Evolutionary conservation across 2,113 vertebrate species (phyloP), one percentile per base, ranked within the genome.

Genomic region (Dipodomys stephensi): DNA sequence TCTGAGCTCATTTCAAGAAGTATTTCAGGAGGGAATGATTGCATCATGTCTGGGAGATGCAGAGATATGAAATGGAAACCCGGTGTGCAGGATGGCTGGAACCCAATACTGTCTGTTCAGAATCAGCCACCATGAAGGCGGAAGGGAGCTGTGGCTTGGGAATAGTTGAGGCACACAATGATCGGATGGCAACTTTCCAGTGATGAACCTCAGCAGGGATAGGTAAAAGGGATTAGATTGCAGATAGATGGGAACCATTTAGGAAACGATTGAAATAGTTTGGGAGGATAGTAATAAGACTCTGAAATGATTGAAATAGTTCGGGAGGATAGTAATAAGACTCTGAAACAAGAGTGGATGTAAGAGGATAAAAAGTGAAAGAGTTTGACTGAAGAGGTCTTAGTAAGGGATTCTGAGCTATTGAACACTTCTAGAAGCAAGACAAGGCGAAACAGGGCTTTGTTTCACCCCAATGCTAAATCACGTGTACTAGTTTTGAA

Each of bases 181-280:
- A 89, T 30, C 44, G 53, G 88, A 82, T 80, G 64, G 27, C 0
- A 5, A 71, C 30, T 49, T 71, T 62, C 72, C 73, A 79, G 74
- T 0, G 28, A 94, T 93, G 92, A 81, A 78, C 93, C 93, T 82
- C 76, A 39, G 92, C 39, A 87, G 81, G 18, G 53, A 64, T 44
- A 65, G 83, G 76, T 81, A 88, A 90, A 6, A 93, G 49, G 82
- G 77, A 96, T 91, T 69, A 92, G 86, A 88, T 8, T 53, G 57
- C n/a, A 85, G 60, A 82, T 68, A 92, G 83, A 94, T 39, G 69
- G 73, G 95, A 93, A 64, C 32, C 7, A 6, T 65, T 90, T 89
- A 89, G 82, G 69, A 87, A 88, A 62, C 73, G 74, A 77, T 28
- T 87, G 86, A 88, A 92, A 93, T 35, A 67, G 87, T 89, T 35